Conservation (phyloP, 2,888 invertebrate genomes). For the Cerastoderma edule region DNA sequence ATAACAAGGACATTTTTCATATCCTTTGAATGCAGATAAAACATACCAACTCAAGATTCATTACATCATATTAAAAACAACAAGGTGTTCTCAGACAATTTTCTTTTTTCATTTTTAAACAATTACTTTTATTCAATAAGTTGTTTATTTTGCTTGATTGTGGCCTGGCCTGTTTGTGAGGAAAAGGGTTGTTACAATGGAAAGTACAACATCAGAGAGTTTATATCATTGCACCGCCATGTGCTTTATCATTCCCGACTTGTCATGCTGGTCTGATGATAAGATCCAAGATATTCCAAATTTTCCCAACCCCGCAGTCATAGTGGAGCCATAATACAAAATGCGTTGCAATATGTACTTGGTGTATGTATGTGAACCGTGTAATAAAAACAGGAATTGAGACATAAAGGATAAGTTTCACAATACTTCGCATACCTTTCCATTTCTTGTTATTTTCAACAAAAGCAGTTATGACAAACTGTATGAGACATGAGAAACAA, state of each 20-base stretch:
- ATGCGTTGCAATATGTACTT: slow-evolving; percentile 19
- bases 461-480: no score
- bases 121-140: no score
- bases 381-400: slow-evolving; percentile 17
- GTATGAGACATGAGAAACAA: no score
- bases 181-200: background rate
- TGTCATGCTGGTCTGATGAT: slow-evolving; percentile 16
- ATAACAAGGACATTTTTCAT: no score
- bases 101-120: no score
- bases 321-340: slow-evolving; percentile 10
- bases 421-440: no score
- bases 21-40: no score
- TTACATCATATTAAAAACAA: no score
- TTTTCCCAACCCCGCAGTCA: slow-evolving; percentile 17
- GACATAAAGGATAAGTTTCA: slow-evolving; percentile 18
- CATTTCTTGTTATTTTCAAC: no score
- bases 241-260: slow-evolving; percentile 18
- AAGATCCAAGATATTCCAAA: slow-evolving; percentile 21
- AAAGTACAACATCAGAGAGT: background rate
- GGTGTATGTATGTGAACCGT: slow-evolving; percentile 6
- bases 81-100: no score
- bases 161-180: background rate
- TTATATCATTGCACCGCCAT: slow-evolving; percentile 11
- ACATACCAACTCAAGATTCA: no score
- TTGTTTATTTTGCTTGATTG: no score